phyloP scores from a whole-genome alignment of 1,140 invertebrate species.

The Aricia agestis region DNA sequence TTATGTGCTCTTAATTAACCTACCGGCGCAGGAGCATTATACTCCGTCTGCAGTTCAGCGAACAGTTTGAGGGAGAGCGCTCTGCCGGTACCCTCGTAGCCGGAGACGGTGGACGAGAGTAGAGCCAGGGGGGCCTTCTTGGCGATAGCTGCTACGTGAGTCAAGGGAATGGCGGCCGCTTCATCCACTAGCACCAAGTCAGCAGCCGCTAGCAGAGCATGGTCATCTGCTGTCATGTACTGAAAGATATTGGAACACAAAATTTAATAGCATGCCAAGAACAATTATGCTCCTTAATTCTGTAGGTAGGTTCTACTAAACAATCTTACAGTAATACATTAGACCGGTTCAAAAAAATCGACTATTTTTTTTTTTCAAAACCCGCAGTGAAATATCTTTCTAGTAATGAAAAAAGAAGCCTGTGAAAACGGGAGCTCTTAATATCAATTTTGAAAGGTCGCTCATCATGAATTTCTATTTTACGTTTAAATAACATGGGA shows the following conservation, averaged over 20 bases:
- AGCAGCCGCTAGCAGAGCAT: constrained; percentile 91
- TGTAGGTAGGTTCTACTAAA: too few relatives aligned
- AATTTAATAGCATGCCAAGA: too few relatives aligned
- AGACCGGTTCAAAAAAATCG: too few relatives aligned
- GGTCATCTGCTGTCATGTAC: constrained; percentile 96
- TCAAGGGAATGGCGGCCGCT: constrained; percentile 98
- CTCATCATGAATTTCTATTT: too few relatives aligned
- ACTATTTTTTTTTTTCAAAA: too few relatives aligned
- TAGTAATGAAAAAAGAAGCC: too few relatives aligned
- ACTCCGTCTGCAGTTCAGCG: constrained; percentile 85
- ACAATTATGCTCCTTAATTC: too few relatives aligned
- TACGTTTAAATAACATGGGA: too few relatives aligned
- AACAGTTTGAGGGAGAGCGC: constrained; percentile 97
- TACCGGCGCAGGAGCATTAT: constrained; percentile 76
- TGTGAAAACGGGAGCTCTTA: too few relatives aligned
- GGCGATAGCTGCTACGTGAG: constrained; percentile 93
- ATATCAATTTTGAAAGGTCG: too few relatives aligned
- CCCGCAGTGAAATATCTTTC: too few relatives aligned
- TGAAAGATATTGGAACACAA: constrained; percentile 51
- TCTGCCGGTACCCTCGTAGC: constrained; percentile 98
- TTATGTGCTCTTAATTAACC: constrained; percentile 16
- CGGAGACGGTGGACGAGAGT: constrained; percentile 97
- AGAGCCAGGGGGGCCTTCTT: constrained; percentile 96
- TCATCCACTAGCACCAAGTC: constrained; percentile 98
- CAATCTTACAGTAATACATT: too few relatives aligned